Evolutionary conservation across 2,113 vertebrate species (phyloP), one percentile per base, ranked within the genome.

Genomic region (Cyprichromis sp.): DNA sequence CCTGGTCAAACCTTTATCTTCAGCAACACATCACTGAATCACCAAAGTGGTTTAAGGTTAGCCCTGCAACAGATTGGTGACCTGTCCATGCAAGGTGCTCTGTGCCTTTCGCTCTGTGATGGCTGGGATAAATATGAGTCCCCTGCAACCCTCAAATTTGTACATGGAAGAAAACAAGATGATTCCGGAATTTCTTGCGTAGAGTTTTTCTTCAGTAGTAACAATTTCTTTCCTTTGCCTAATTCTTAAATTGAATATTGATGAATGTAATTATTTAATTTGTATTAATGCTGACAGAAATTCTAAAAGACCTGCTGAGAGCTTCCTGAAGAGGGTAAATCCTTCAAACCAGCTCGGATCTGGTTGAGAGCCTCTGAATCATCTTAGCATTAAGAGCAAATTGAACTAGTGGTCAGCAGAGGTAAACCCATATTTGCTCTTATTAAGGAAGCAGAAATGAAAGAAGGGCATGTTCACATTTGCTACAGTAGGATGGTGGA

Each of bases 21-120:
- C 6, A 50, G 42, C 71, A 78, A 31, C 26, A n/a, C 42, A 31
- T 78, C 42, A 76, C 71, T 76, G 6, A 66, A 38, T n/a, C 19
- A 1, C 61, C 61, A 36, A 0, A 11, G 42, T 12, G 42, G 71
- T 76, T 76, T 31, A 68, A 68, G 11, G 63, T 68, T 68, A 68
- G 63, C 11, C 34, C 63, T 5, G 19, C 63, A 40, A 68, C 63
- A 68, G 19, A 68, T 1, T 68, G 34, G 11, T 40, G 19, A 68
- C 34, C 34, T 5, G 34, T 66, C 61, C 34, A 24, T n/a, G 17
- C 31, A 38, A 38, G 34, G 61, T 38, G 61, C 7, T 38, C 61
- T 1, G 19, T 66, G 19, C 63, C 19, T 40, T 8, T 68, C 0
- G 19, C 63, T 21, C 63, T 40, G 9, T 68, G 63, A 68, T 0